Evolutionary conservation across 1,140 invertebrate genomes (phyloP), one percentile per base, ranked within the genome.

Genomic region (Drosophila suzukii): DNA sequence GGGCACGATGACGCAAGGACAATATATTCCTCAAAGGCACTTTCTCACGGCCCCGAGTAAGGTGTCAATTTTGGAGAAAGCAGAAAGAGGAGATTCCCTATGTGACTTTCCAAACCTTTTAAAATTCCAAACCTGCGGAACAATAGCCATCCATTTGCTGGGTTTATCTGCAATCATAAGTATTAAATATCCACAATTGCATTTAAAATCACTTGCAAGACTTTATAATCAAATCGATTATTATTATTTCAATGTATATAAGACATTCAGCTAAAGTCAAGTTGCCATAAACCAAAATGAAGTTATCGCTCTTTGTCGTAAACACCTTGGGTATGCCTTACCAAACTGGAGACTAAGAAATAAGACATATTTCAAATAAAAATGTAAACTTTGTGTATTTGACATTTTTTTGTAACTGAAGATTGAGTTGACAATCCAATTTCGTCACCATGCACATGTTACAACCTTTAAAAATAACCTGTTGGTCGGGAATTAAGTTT

Each of bases 391-490:
- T 4, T 12, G 11, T 39, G 38, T 39, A 12, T 39, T 41, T 24
- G 10, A 11, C 27, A 3, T 7, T 7, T 6, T 50, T 15, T 7
- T 6, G 32, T 15, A 4, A 32, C 13, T 32, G 4, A 17, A 32
- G n/a, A 12, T 17, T 11, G 12, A 0, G 13, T 32, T n/a, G 27
- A 15, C 17, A 51, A 11, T 51, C 8, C 2, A 32, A 12, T 43
- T 2, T 41, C 4, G 6, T 17, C 13, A 8, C 34, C 17, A 10
- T 58, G 6, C 38, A 57, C 46, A 47, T 15, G 54, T 51, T 58
- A 17, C 13, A 32, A 10, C 54, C 43, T 58, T 39, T n/a, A 68
- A 50, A 50, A 51, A 44, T 46, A 84, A 84, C 81, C 81, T 83
- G 81, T 80, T 83, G 38, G 53, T 20, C 47, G 6, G 15, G 24